Base-by-base conservation (phyloP, 2,888 invertebrate genomes). In the Reticulitermes lucifugus region DNA sequence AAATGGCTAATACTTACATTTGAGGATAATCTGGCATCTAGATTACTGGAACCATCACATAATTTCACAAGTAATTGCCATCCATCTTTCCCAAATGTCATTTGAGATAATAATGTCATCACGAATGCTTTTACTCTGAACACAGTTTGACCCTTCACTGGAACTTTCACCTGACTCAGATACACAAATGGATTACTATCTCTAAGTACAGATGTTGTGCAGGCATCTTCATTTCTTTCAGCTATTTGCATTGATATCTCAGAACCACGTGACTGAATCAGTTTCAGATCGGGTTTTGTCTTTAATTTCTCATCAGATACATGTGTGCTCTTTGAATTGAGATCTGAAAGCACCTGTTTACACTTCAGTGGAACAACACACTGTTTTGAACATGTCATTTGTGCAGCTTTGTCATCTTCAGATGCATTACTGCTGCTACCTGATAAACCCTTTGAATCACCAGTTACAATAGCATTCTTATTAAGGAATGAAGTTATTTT, bases 21-120 rank as follows among this genome's bases (percentile, higher is more conserved):
- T 60, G 86, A 83, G n/a, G 86, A 83, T 41, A 86, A 79, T 12
- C n/a, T 18, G 18, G 71, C 83, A 55, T 84, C 73, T 25, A 86
- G 10, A 65, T 79, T 83, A 12, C 51, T 46, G n/a, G 91, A 89
- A 4, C 91, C 92, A 89, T 92, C 92, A 88, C 91, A 91, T 70
- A 92, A 89, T 86, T 89, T 90, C 85, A 90, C 91, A 3, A 87
- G 86, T 51, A 92, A 88, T 21, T 89, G 89, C 92, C 92, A 92
- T 18, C 87, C 85, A n/a, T 87, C 87, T 29, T 86, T 87, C 35
- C 81, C 73, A 43, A 88, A 88, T 84, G 89, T 88, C 82, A 91
- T 88, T 86, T 89, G 89, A 71, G 90, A 89, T 2, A 89, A 87
- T 75, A 91, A 88, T 41, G 91, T 91, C 43, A 90, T 89, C n/a